Evolutionary conservation across 2,797 vertebrate genomes (phyloP), one percentile per base, ranked within the genome.

Genomic region (Rallus crepitans): DNA sequence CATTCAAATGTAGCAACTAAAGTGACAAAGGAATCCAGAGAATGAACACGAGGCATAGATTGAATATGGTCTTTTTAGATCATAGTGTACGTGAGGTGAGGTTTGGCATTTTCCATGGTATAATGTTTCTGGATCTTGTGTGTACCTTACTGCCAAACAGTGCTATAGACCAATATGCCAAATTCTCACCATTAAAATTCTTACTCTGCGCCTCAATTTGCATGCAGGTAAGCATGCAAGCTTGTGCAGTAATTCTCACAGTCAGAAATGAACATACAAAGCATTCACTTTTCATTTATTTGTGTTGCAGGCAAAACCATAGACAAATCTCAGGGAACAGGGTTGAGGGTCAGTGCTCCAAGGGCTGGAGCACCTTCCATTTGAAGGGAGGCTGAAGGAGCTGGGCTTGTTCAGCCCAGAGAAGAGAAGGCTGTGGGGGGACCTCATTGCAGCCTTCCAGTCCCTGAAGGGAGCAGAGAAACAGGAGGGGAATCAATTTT

Each of bases 201-300:
- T 68, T 50, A 56, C 11, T 19, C n/a, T 13, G 18, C 33, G 8
- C 12, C 57, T 27, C 53, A 52, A 47, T 23, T 53, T 35, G 40
- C 61, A 57, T 53, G 89, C 60, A 55, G 35, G 30, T 24, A 30
- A 83, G 35, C 18, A 14, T 17, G 47, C 9, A 80, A 24, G 17
- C 76, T 39, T 10, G 28, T 47, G 48, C 31, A 48, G 6, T 37
- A 56, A 53, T 53, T 81, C 28, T 82, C 21, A 21, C 1, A 18
- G 56, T n/a, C 31, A 63, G 72, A 85, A 80, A 53, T 2, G 25
- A 85, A 9, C 19, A 21, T 0, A 0, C 0, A 0, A 65, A 84
- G 18, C 17, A 2, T 17, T 87, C 45, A 6, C 4, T 20, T 68
- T 78, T 82, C 37, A 47, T 80, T 85, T 53, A 57, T 31, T 40